Evolutionary conservation across 2,888 invertebrate genomes (phyloP).

Genomic region (Sipha maydis): DNA sequence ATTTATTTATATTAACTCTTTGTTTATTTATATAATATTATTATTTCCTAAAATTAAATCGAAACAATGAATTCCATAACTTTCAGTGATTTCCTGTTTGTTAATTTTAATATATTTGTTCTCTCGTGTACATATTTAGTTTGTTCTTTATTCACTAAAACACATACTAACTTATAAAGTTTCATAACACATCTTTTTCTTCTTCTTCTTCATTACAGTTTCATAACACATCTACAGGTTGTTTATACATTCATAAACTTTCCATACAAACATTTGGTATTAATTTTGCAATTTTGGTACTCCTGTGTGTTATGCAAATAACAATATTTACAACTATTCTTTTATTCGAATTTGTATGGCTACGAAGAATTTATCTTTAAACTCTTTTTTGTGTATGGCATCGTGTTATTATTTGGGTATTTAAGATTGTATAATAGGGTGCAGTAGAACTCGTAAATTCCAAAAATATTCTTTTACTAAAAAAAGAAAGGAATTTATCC

Average conservation of each 20-base stretch:
- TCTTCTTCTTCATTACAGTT: too few species aligned
- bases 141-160: too few species aligned
- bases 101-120: too few species aligned
- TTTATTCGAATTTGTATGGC: neutral
- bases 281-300: too few species aligned
- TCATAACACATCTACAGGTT: neutral
- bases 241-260: neutral
- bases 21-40: too few species aligned
- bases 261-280: neutral
- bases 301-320: neutral
- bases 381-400: neutral
- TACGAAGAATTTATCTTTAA: neutral
- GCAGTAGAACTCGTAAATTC: neutral
- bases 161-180: too few species aligned
- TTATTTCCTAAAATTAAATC: too few species aligned
- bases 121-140: too few species aligned
- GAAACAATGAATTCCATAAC: too few species aligned
- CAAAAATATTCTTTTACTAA: neutral
- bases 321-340: neutral
- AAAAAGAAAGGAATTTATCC: too few species aligned
- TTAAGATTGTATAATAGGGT: neutral
- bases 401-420: neutral
- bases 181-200: neutral
- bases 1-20: too few species aligned
- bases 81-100: too few species aligned